phyloP scores from a whole-genome alignment of 1,140 invertebrate genomes.

The Pentalonia nigronervosa region DNA sequence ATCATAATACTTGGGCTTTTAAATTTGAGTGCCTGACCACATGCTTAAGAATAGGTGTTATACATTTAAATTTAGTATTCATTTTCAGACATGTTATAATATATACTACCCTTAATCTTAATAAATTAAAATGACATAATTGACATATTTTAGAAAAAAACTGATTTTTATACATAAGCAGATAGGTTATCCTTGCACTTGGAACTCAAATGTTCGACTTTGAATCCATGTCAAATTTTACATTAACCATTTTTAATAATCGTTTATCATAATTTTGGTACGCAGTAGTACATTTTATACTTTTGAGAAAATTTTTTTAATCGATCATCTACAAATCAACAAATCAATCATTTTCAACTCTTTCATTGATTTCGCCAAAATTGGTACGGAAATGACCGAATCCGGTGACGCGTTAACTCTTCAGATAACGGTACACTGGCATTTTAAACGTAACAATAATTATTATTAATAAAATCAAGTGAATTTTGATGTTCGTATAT shows the following conservation, averaged over 20 bases:
- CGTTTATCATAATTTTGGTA: neutral
- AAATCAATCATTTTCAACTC: neutral
- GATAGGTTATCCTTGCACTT: no score
- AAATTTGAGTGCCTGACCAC: no score
- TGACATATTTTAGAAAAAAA: no score
- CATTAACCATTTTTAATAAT: neutral
- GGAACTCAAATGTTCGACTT: no score
- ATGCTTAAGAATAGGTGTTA: no score
- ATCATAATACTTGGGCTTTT: no score
- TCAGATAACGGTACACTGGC: neutral
- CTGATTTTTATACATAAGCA: no score
- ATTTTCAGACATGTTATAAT: no score
- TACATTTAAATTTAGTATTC: no score
- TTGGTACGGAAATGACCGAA: neutral
- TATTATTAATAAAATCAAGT: neutral
- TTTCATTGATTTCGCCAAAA: rapidly evolving
- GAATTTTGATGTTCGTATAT: neutral
- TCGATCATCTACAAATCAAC: neutral
- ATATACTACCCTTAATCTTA: no score
- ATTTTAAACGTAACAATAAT: neutral
- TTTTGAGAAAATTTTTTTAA: neutral
- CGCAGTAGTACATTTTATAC: neutral
- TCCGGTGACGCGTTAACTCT: neutral
- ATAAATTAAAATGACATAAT: no score
- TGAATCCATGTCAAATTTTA: neutral